Conservation (phyloP, 2,113 vertebrate species). For the Calcarius ornatus region DNA sequence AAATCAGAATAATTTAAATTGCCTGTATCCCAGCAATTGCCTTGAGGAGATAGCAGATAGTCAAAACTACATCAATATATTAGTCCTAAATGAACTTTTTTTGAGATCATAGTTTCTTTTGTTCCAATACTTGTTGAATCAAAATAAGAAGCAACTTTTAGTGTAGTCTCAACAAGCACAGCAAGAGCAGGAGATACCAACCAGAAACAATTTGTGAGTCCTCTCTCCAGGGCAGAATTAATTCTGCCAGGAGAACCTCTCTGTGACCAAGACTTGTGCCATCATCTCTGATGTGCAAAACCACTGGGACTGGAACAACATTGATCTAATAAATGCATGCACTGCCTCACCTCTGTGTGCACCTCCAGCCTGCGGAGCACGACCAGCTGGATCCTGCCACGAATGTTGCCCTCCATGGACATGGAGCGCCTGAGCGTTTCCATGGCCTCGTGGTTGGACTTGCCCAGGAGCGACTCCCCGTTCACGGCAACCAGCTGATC, state of each 20-base stretch:
- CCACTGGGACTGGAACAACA: neutral
- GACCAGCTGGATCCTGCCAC: constrained; percentile 92
- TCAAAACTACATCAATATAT: neutral
- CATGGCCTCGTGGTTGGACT: constrained; percentile 95
- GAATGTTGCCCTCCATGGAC: constrained; percentile 94
- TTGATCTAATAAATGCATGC: neutral
- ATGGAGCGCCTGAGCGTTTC: constrained; percentile 93
- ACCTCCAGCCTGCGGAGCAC: constrained; percentile 79
- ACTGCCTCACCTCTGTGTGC: constrained; percentile 62
- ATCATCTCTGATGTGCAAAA: neutral
- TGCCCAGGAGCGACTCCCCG: constrained; percentile 87
- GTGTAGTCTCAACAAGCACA: neutral
- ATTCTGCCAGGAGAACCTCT: neutral
- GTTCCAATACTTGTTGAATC: neutral
- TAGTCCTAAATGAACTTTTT: neutral
- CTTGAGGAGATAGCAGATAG: neutral
- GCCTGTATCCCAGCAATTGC: neutral
- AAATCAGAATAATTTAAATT: neutral
- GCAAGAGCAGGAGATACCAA: neutral
- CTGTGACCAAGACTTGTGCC: neutral
- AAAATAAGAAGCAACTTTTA: neutral
- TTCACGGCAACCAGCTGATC: constrained; percentile 97
- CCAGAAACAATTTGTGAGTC: neutral
- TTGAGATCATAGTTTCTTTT: neutral
- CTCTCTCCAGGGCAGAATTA: neutral